Conservation (phyloP, 2,888 invertebrate species). For the Cantharis rufa region DNA sequence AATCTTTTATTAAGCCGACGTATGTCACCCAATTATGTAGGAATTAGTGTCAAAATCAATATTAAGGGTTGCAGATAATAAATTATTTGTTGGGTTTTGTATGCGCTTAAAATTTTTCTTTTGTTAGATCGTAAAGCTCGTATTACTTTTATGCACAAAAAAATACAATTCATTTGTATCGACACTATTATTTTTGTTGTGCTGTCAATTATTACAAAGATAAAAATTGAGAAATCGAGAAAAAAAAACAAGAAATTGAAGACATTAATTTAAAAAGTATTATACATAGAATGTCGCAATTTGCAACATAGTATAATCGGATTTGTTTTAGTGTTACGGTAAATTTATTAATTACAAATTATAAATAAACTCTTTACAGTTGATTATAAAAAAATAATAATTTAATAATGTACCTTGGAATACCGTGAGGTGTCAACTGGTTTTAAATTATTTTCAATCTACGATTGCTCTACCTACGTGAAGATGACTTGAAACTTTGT, state of each 20-base stretch:
- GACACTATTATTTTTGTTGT: no score
- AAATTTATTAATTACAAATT: not conserved
- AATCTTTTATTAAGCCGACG: slow-evolving; percentile 8
- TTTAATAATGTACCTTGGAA: not conserved
- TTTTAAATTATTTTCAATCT: not conserved
- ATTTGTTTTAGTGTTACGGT: not conserved
- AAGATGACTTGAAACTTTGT: slow-evolving; percentile 27
- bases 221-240: no score
- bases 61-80: slow-evolving; percentile 3
- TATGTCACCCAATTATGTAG: not conserved
- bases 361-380: not conserved
- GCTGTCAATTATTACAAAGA: no score
- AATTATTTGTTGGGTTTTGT: not conserved
- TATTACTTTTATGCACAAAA: not conserved
- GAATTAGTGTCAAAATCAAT: slow-evolving; percentile 10
- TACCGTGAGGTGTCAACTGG: not conserved
- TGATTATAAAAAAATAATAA: not conserved
- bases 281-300: not conserved
- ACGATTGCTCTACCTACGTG: slow-evolving; percentile 23
- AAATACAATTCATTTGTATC: not conserved
- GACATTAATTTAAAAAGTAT: not conserved
- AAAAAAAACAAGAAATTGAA: no score
- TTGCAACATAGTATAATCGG: not conserved
- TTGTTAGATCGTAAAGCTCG: not conserved
- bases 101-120: not conserved